Conservation (phyloP, 2,797 vertebrate genomes). For the Pseudomugil tenellus region DNA sequence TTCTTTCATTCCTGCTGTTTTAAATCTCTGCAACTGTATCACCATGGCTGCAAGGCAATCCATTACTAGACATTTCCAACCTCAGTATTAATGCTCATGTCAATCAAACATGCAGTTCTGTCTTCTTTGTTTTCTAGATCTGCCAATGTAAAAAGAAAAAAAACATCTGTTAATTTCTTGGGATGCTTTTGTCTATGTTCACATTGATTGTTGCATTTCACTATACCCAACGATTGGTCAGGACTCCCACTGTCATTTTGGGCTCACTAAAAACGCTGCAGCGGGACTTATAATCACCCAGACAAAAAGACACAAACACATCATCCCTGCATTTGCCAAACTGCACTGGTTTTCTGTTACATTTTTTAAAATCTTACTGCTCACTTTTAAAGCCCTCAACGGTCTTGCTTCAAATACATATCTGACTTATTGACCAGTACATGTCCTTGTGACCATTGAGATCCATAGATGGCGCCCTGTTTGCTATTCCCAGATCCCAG, state of each 20-base stretch:
- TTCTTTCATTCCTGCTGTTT: not conserved
- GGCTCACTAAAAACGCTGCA: not conserved
- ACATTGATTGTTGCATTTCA: not conserved
- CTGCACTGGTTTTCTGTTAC: not conserved
- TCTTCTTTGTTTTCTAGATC: not conserved
- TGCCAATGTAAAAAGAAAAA: not conserved
- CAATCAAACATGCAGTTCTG: not conserved
- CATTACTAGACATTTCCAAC: not conserved
- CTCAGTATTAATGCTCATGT: not conserved
- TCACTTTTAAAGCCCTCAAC: not conserved
- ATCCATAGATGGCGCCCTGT: not conserved
- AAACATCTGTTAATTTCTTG: not conserved
- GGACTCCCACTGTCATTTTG: too few relatives aligned
- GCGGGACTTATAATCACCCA: not conserved
- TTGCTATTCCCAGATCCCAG: not conserved
- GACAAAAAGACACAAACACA: not conserved
- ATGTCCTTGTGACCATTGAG: not conserved
- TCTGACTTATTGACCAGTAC: not conserved
- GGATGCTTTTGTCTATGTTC: not conserved
- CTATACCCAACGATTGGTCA: not conserved
- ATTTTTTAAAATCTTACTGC: not conserved
- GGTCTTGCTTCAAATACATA: not conserved
- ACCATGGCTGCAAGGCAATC: not conserved
- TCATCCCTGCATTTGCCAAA: not conserved
- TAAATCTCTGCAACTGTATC: not conserved